Percentiles rank a stretch among this genome's conserved stretches.
phyloP scores from a whole-genome alignment of 2,888 invertebrate genomes.

The Sympetrum striolatum region DNA sequence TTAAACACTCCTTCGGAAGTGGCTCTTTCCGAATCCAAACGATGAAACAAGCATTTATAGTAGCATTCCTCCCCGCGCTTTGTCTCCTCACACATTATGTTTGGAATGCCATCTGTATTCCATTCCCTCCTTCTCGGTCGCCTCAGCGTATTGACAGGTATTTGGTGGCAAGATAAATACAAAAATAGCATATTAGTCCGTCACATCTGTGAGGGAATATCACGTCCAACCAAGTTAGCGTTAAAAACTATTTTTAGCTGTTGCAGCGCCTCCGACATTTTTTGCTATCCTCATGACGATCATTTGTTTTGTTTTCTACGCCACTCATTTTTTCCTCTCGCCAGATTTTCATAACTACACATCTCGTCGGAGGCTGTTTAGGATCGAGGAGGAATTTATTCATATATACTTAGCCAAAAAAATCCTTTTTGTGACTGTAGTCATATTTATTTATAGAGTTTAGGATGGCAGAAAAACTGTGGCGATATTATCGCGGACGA shows the following conservation, averaged over 20 bases:
- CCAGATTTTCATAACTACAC: background rate
- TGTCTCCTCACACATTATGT: background rate
- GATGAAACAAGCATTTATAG: too few species aligned
- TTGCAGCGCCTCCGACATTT: background rate
- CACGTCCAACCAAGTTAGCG: background rate
- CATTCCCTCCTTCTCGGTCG: background rate
- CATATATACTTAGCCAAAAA: background rate
- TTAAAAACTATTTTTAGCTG: background rate
- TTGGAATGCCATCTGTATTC: background rate
- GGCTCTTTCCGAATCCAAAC: too few species aligned
- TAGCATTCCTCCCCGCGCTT: background rate
- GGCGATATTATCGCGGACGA: background rate
- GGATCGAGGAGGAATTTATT: background rate
- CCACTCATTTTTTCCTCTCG: background rate
- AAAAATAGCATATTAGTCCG: background rate
- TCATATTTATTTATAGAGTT: background rate
- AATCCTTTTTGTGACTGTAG: background rate
- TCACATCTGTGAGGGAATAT: background rate
- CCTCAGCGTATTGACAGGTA: background rate
- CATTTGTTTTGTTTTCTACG: background rate
- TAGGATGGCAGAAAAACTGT: background rate
- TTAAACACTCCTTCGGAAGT: too few species aligned
- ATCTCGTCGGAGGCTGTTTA: background rate
- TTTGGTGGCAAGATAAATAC: background rate
- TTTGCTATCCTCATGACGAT: background rate